phyloP scores from a whole-genome alignment of 2,888 invertebrate species.

The Chelonus formosanus region DNA sequence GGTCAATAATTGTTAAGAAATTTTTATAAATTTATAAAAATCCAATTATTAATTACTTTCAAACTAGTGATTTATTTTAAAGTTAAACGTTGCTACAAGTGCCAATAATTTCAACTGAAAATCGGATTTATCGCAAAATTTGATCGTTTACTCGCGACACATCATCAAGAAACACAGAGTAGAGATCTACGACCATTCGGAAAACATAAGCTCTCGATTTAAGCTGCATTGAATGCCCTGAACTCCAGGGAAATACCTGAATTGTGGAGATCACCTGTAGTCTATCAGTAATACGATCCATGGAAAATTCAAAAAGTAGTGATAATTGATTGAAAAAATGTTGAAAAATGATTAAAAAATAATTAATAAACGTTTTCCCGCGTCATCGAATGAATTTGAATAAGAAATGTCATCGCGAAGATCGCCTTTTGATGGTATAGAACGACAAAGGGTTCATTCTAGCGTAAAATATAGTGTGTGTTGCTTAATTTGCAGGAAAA shows the following conservation, averaged over 20 bases:
- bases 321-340: not conserved
- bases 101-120: not conserved
- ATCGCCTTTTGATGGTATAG: slow-evolving; percentile 48
- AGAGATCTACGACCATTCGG: slow-evolving; percentile 49
- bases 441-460: slow-evolving; percentile 57
- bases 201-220: slow-evolving; percentile 53
- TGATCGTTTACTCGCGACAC: slow-evolving; percentile 39
- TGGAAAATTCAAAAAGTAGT: not conserved
- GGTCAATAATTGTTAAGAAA: slow-evolving; percentile 1
- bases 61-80: not conserved
- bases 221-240: slow-evolving; percentile 11
- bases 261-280: slow-evolving; percentile 9
- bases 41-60: not conserved
- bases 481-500: slow-evolving; percentile 59
- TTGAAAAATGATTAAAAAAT: not conserved
- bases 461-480: slow-evolving; percentile 54
- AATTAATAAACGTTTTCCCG: slow-evolving; percentile 1
- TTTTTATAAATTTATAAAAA: not conserved
- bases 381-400: not conserved
- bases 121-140: not conserved
- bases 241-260: slow-evolving; percentile 4
- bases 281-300: not conserved
- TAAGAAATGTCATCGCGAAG: slow-evolving; percentile 57
- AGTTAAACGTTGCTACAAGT: not conserved
- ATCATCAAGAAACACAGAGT: slow-evolving; percentile 45